phyloP scores from a whole-genome alignment of 2,888 invertebrate genomes.

The Clusia tigrina region DNA sequence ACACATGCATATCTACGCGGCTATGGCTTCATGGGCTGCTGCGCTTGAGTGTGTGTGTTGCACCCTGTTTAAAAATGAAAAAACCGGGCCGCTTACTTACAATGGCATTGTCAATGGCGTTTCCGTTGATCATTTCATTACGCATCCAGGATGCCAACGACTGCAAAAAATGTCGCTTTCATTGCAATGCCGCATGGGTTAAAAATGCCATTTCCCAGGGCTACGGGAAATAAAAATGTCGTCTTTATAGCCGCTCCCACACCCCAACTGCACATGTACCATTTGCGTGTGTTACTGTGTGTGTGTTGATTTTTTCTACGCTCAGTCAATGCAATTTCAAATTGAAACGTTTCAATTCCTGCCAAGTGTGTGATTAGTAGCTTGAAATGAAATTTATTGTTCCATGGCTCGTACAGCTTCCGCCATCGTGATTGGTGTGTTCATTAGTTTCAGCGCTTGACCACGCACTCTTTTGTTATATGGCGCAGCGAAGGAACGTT shows the following conservation, averaged over 20 bases:
- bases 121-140: conserved; percentile 7
- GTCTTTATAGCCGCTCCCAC: too few relatives aligned
- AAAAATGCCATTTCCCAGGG: too few relatives aligned
- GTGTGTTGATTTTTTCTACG: background rate
- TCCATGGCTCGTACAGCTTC: conserved; percentile 6
- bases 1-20: background rate
- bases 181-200: too few relatives aligned
- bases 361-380: conserved; percentile 33
- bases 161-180: too few relatives aligned
- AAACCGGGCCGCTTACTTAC: background rate
- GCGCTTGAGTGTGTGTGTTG: conserved; percentile 13
- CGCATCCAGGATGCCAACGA: background rate
- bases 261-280: too few relatives aligned
- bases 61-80: background rate
- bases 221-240: too few relatives aligned
- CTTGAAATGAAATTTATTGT: conserved; percentile 32
- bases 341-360: conserved; percentile 30
- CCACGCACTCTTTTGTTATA: background rate
- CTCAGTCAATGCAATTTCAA: conserved; percentile 11
- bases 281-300: background rate
- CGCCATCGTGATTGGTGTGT: background rate
- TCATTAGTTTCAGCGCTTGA: background rate
- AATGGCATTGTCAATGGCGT: background rate
- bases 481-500: background rate
- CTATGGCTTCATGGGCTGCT: background rate